Evolutionary conservation across 2,888 invertebrate species (phyloP).

Genomic region (Hermodice carunculata): DNA sequence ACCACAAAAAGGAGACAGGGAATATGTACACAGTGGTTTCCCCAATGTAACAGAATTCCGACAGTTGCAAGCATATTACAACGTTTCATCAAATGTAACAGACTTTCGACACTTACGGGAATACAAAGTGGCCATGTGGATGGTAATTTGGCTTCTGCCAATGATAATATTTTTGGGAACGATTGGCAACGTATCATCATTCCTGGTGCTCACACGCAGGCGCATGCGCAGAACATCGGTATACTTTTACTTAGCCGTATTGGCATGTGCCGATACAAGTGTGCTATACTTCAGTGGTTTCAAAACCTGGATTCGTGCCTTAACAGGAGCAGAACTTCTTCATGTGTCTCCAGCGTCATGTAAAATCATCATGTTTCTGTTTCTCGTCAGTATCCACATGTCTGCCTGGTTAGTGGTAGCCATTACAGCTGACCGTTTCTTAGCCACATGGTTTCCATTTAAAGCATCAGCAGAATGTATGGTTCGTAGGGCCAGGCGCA

Average conservation of each 20-base stretch:
- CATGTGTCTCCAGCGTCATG: slow-evolving; percentile 54
- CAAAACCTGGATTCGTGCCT: slow-evolving; percentile 59
- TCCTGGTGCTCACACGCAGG: slow-evolving; percentile 53
- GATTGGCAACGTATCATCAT: slow-evolving; percentile 55
- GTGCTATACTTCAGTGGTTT: slow-evolving; percentile 61
- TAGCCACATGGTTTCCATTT: slow-evolving; percentile 36
- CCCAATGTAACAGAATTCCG: too few relatives aligned
- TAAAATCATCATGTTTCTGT: slow-evolving; percentile 56
- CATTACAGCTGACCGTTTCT: slow-evolving; percentile 34
- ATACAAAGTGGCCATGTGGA: slow-evolving; percentile 1
- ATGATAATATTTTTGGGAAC: slow-evolving; percentile 55
- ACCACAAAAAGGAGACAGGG: too few relatives aligned
- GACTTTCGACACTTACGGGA: slow-evolving; percentile 13
- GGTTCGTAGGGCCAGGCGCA: slow-evolving; percentile 18
- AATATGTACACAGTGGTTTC: too few relatives aligned
- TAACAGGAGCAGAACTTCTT: slow-evolving; percentile 57
- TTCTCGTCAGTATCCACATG: slow-evolving; percentile 46
- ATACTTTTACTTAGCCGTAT: slow-evolving; percentile 58
- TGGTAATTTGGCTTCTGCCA: slow-evolving; percentile 46
- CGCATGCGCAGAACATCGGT: slow-evolving; percentile 60
- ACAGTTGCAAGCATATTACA: too few relatives aligned
- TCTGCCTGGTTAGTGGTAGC: slow-evolving; percentile 36
- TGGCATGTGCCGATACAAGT: slow-evolving; percentile 59
- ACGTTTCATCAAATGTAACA: too few relatives aligned
- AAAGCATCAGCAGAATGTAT: slow-evolving; percentile 25